These are phyloP conservation scores for human DNA, from an alignment of 2,113 vertebrate genomes.

Conservation along the genomic window GRCh38 chr4:78985501-78986000, in stretches of 20 bases:
- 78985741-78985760: not conserved
- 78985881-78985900: not conserved
- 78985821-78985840: not conserved
- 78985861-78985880: not conserved
- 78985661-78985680: not conserved
- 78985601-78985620: not conserved
- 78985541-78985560: not conserved
- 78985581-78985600: not conserved
- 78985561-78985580: not conserved
- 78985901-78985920: not conserved
- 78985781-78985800: not conserved
- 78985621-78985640: not conserved
- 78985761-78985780: not conserved
- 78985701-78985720: not conserved
- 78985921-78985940: not conserved
- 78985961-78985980: not conserved
- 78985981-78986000: not conserved
- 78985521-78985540: conserved; percentile 27
- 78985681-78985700: not conserved
- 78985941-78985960: not conserved
- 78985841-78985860: not conserved
- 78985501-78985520: not conserved
- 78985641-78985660: not conserved
- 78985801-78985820: conserved; percentile 36
- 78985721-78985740: not conserved